phyloP scores from a whole-genome alignment of 92 coral and sea anemone species.

The Diadumene lineata region DNA sequence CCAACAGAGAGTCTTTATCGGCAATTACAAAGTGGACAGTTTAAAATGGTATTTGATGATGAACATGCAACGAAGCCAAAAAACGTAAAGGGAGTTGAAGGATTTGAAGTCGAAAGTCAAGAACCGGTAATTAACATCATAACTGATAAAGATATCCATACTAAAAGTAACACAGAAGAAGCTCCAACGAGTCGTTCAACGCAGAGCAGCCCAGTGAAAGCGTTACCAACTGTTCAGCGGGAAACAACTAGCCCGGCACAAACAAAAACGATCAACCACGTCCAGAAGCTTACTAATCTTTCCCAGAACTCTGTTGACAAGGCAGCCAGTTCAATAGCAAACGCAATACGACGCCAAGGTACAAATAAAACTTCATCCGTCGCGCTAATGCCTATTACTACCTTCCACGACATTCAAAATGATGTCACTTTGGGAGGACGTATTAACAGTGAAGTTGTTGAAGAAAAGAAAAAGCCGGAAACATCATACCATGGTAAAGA shows the following conservation, averaged over 20 bases:
- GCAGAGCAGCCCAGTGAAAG: neutral
- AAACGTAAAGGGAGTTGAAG: constrained; percentile 8
- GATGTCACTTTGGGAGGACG: constrained; percentile 36
- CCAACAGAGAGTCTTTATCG: constrained; percentile 18
- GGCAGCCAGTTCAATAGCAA: constrained; percentile 24
- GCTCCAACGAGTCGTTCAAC: neutral
- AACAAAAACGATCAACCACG: neutral
- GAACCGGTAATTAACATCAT: constrained; percentile 22
- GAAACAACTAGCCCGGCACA: no score
- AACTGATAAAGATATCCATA: neutral
- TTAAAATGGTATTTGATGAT: constrained; percentile 20
- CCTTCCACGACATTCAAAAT: constrained; percentile 14
- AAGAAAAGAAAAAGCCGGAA: constrained; percentile 31
- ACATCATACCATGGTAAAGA: constrained; percentile 24
- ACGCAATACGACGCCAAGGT: constrained; percentile 25
- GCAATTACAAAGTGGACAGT: constrained; percentile 21
- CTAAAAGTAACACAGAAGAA: neutral
- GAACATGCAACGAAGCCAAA: neutral
- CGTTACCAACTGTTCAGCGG: neutral
- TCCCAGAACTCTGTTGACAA: neutral
- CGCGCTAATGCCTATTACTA: constrained; percentile 28
- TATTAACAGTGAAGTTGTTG: constrained; percentile 38
- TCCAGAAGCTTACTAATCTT: neutral
- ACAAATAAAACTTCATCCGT: constrained; percentile 6
- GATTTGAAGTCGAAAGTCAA: constrained; percentile 24